Conservation (phyloP, 2,797 vertebrate genomes). For the Pagetopsis macropterus region DNA sequence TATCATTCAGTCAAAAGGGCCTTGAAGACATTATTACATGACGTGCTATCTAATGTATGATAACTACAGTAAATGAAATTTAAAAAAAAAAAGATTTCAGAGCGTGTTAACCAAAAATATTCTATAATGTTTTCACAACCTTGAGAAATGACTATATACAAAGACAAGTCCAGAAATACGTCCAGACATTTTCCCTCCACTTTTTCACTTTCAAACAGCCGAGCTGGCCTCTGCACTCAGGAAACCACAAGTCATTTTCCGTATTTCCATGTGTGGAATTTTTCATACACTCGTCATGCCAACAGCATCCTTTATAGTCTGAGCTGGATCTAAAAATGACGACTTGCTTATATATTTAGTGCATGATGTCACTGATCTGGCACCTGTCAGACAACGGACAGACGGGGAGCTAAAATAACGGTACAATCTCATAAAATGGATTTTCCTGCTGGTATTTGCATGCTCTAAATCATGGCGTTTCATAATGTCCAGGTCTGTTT, state of each 20-base stretch:
- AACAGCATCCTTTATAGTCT: constrained; percentile 73
- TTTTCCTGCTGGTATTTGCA: constrained; percentile 38
- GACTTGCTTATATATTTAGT: constrained; percentile 75
- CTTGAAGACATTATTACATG: constrained; percentile 63
- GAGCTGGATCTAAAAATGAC: constrained; percentile 71
- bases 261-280: constrained; percentile 84
- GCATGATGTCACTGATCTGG: constrained; percentile 80
- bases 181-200: constrained; percentile 18
- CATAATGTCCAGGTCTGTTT: constrained; percentile 33
- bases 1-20: constrained; percentile 30
- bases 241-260: constrained; percentile 85
- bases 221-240: constrained; percentile 74
- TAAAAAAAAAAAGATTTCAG: constrained; percentile 46
- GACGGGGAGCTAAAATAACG: constrained; percentile 48
- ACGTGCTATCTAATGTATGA: constrained; percentile 33
- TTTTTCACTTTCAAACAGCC: constrained; percentile 68
- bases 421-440: constrained; percentile 39
- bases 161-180: constrained; percentile 73
- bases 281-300: constrained; percentile 77
- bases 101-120: constrained; percentile 50
- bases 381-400: constrained; percentile 46
- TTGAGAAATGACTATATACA: constrained; percentile 74
- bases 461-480: constrained; percentile 36
- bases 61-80: too few relatives aligned
- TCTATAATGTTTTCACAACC: constrained; percentile 71